phyloP scores from a whole-genome alignment of 2,888 invertebrate species.

The Pachymerium ferrugineum region DNA sequence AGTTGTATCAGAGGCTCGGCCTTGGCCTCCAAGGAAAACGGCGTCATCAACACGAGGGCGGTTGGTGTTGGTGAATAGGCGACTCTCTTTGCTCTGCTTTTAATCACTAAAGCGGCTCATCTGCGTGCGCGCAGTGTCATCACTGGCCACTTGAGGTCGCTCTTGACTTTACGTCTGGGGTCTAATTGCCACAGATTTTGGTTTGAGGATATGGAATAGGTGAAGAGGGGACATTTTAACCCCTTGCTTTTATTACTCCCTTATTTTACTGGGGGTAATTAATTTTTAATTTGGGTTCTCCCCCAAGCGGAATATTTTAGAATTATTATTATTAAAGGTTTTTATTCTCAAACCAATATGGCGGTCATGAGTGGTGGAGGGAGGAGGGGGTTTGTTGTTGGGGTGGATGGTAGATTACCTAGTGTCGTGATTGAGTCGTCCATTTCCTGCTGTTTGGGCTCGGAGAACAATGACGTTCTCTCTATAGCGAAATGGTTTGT shows the following conservation, averaged over 20 bases:
- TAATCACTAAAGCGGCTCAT: conserved; percentile 21
- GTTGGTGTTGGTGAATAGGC: conserved; percentile 17
- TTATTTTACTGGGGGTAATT: no score
- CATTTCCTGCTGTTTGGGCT: conserved; percentile 29
- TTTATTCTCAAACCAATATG: background rate
- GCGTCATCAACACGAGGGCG: conserved; percentile 18
- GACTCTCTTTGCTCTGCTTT: background rate
- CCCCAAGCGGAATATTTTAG: background rate
- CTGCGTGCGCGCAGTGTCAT: conserved; percentile 15
- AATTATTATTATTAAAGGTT: background rate
- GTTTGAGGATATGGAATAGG: no score
- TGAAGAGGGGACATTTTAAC: no score
- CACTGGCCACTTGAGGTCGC: conserved; percentile 18
- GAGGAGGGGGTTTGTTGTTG: background rate
- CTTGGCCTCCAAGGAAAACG: conserved; percentile 21
- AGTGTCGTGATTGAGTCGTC: conserved; percentile 34
- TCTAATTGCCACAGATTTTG: background rate
- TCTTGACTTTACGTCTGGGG: background rate
- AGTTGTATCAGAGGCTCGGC: conserved; percentile 17
- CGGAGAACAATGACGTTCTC: conserved; percentile 12
- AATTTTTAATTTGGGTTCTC: no score
- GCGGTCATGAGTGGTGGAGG: background rate
- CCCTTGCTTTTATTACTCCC: no score
- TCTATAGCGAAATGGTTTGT: background rate
- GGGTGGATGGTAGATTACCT: conserved; percentile 32